Conservation (phyloP, 2,888 invertebrate genomes). For the Thalpophila matura region DNA sequence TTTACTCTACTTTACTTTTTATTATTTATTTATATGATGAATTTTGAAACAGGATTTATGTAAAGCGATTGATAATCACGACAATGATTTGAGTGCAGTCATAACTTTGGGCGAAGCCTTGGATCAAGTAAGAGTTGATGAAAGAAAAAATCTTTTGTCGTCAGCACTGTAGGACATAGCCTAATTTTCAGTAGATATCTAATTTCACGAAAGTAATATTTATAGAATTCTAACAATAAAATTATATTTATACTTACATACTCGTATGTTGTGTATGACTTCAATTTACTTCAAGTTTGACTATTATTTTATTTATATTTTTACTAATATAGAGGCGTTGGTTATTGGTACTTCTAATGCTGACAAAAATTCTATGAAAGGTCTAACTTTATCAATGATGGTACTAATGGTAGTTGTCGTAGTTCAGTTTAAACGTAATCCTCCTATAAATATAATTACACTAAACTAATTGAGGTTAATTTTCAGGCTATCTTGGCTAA, state of each 20-base stretch:
- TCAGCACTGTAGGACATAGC: constrained; percentile 82
- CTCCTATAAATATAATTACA: constrained; percentile 15
- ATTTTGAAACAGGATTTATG: constrained; percentile 93
- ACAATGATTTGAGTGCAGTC: constrained; percentile 93
- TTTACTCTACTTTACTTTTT: constrained; percentile 24
- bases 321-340: constrained; percentile 73
- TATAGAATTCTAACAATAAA: constrained; percentile 72
- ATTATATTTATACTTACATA: constrained; percentile 48
- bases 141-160: constrained; percentile 66
- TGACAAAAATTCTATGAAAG: constrained; percentile 52
- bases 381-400: constrained; percentile 57
- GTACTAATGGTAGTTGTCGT: constrained; percentile 87
- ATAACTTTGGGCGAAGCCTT: constrained; percentile 94
- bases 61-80: constrained; percentile 93
- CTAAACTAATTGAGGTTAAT: constrained; percentile 29
- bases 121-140: constrained; percentile 94
- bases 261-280: constrained; percentile 46
- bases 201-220: constrained; percentile 78
- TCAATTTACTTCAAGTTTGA: constrained; percentile 52
- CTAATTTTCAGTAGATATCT: constrained; percentile 88
- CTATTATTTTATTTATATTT: constrained; percentile 58
- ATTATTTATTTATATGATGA: constrained; percentile 65
- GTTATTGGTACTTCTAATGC: constrained; percentile 72
- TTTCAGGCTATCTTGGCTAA: constrained; percentile 94
- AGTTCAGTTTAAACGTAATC: constrained; percentile 80